Evolutionary conservation across 2,888 invertebrate species (phyloP).

Genomic region (Patella pellucida): DNA sequence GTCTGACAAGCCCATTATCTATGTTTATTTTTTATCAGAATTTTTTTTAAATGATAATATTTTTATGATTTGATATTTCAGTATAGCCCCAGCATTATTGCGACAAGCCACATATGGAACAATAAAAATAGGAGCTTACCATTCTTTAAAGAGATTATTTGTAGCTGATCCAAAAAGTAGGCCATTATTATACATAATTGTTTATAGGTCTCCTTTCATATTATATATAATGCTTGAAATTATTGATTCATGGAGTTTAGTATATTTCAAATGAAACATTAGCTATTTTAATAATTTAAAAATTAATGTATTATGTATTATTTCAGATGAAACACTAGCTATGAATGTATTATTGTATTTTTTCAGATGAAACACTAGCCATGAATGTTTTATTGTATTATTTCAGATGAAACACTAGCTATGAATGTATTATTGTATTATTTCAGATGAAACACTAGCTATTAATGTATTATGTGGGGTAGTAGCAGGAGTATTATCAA

Average conservation of each 20-base stretch:
- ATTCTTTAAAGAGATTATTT: constrained; percentile 83
- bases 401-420: too few species aligned
- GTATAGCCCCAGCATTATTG: constrained; percentile 92
- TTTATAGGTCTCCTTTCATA: too few species aligned
- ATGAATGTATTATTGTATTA: too few species aligned
- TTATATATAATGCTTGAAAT: neutral
- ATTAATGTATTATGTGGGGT: constrained; percentile 83
- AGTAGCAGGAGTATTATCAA: constrained; percentile 88
- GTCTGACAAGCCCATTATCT: too few species aligned
- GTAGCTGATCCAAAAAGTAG: constrained; percentile 74
- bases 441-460: constrained; percentile 69
- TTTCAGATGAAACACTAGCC: constrained; percentile 69
- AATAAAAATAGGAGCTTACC: constrained; percentile 96
- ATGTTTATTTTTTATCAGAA: too few species aligned
- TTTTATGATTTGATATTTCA: constrained; percentile 70
- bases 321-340: constrained; percentile 73
- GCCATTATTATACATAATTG: constrained; percentile 21
- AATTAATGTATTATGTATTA: too few species aligned
- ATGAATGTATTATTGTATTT: too few species aligned
- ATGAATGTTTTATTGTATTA: constrained; percentile 76
- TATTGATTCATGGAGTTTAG: neutral
- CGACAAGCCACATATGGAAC: constrained; percentile 96
- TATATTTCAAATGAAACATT: constrained; percentile 75
- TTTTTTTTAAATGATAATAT: too few species aligned
- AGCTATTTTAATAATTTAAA: too few species aligned